Evolutionary conservation across 1,140 invertebrate genomes (phyloP).

Genomic region (Heliconius hewitsoni): DNA sequence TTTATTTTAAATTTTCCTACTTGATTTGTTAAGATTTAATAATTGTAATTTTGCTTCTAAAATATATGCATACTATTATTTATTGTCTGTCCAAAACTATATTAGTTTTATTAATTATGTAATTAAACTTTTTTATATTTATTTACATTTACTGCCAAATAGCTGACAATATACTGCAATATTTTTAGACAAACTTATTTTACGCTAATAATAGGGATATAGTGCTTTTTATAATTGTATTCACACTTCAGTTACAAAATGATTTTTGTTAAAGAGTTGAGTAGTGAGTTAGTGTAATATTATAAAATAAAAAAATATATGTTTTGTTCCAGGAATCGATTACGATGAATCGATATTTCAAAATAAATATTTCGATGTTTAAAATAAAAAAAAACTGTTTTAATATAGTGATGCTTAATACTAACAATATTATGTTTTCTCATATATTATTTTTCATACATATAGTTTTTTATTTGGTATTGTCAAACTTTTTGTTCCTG

Average conservation of each 20-base stretch:
- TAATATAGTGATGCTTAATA: neutral
- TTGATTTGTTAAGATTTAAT: neutral
- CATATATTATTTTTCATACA: neutral
- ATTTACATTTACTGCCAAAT: conserved; percentile 37
- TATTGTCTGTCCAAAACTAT: conserved; percentile 10
- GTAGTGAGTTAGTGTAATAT: neutral
- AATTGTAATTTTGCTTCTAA: neutral
- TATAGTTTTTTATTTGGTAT: neutral
- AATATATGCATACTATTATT: conserved; percentile 3
- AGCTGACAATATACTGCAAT: conserved; percentile 37
- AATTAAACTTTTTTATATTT: conserved; percentile 31
- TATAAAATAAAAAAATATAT: neutral
- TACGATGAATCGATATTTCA: neutral
- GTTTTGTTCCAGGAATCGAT: neutral
- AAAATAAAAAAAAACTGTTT: neutral
- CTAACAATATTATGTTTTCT: neutral
- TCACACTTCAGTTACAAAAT: neutral
- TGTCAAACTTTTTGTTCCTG: neutral
- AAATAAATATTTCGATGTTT: neutral
- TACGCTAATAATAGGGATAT: conserved; percentile 16
- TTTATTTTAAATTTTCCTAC: neutral
- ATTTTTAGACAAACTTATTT: conserved; percentile 38
- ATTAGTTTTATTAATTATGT: neutral
- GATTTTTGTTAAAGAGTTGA: neutral
- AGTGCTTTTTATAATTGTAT: conserved; percentile 9